Percentiles rank a stretch among this genome's conserved stretches.
Evolutionary conservation across 2,797 vertebrate genomes (phyloP).

Genomic region (Artibeus jamaicensis): DNA sequence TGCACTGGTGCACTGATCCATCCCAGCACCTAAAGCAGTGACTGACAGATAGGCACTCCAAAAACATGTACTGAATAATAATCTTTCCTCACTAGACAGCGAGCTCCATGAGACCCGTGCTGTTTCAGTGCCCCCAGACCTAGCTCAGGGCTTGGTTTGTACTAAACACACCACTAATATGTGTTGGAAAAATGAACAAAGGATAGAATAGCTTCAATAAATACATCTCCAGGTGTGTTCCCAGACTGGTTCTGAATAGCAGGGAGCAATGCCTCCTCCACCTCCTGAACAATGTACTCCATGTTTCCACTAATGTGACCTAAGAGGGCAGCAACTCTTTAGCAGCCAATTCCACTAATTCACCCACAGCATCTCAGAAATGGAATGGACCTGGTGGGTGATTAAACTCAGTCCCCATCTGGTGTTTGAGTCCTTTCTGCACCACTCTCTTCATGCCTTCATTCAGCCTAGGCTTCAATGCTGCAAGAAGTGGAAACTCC

Average conservation of each 20-base stretch:
- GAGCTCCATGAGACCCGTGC: not conserved
- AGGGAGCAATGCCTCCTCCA: not conserved
- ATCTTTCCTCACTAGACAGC: not conserved
- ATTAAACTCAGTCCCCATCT: not conserved
- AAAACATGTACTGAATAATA: not conserved
- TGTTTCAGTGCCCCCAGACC: not conserved
- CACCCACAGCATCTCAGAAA: not conserved
- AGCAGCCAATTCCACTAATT: not conserved
- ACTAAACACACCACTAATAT: not conserved
- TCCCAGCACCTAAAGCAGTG: not conserved
- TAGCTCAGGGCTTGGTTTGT: not conserved
- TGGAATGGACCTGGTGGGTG: not conserved
- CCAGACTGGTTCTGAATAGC: not conserved
- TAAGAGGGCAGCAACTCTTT: not conserved
- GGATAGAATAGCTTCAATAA: not conserved
- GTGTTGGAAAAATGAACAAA: not conserved
- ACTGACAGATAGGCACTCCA: not conserved
- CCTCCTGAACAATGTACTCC: not conserved
- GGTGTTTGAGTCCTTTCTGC: not conserved
- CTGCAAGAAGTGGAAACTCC: not conserved
- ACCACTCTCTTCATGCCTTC: rapidly evolving
- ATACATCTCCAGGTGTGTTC: not conserved
- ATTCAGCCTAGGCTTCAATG: not conserved
- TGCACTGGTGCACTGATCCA: not conserved
- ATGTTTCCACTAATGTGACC: not conserved